Conservation (phyloP, 1,140 invertebrate genomes). For the Chrysopa pallens region DNA sequence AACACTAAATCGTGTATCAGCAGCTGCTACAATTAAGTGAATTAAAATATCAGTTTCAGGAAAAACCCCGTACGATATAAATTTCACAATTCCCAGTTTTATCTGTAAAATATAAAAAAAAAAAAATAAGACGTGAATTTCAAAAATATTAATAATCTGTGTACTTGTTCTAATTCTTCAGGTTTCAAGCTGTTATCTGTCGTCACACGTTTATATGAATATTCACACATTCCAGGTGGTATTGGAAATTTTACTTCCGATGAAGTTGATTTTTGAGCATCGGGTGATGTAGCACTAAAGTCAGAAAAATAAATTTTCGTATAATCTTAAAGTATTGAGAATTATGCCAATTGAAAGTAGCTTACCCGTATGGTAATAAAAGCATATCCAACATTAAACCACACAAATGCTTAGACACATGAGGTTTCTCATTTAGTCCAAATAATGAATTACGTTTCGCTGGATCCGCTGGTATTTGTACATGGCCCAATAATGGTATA, state of each 20-base stretch:
- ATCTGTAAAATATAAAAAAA: slow-evolving; percentile 24
- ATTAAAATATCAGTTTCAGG: slow-evolving; percentile 53
- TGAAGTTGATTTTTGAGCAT: background rate
- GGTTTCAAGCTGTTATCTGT: slow-evolving; percentile 54
- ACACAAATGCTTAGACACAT: slow-evolving; percentile 47
- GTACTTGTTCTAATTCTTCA: slow-evolving; percentile 58
- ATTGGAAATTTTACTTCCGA: slow-evolving; percentile 34
- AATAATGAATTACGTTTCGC: slow-evolving; percentile 39
- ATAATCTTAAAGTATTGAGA: background rate
- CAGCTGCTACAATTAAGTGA: slow-evolving; percentile 64
- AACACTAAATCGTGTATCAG: slow-evolving; percentile 70
- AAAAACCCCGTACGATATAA: slow-evolving; percentile 59
- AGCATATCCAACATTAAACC: slow-evolving; percentile 68
- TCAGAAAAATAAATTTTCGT: background rate
- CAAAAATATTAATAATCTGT: slow-evolving; percentile 1
- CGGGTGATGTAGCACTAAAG: background rate
- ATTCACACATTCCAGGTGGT: slow-evolving; percentile 63
- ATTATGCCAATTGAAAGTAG: background rate
- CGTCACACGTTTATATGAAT: slow-evolving; percentile 61
- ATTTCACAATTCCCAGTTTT: slow-evolving; percentile 67
- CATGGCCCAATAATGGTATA: slow-evolving; percentile 57
- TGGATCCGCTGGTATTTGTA: slow-evolving; percentile 44
- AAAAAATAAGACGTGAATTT: no score
- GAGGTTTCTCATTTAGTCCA: slow-evolving; percentile 41
- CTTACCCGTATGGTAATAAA: slow-evolving; percentile 69